These are phyloP conservation scores for Aurelia aurita DNA, from an alignment of 30 jellyfish, hydroid and myxozoan species.

Conservation along the genomic window DNA sequence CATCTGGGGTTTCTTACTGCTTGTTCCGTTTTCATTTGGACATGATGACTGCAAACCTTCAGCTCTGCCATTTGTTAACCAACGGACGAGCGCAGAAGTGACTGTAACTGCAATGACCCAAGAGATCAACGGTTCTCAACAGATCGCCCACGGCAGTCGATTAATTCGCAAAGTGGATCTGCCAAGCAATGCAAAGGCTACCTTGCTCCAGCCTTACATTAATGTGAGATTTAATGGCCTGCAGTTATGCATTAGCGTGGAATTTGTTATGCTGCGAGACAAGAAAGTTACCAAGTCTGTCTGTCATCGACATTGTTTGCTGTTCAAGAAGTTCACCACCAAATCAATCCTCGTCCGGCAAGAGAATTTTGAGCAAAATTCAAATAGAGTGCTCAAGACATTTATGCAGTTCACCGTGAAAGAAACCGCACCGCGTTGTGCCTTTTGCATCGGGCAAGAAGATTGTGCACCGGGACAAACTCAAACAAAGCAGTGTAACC, in stretches of 20 bases:
- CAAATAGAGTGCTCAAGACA: neutral
- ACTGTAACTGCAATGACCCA: neutral
- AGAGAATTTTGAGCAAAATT: neutral
- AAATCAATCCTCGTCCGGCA: neutral
- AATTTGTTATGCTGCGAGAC: neutral
- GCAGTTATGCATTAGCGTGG: constrained; percentile 9
- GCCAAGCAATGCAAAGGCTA: constrained; percentile 6
- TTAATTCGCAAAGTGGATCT: neutral
- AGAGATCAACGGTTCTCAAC: neutral
- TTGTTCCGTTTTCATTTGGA: no score
- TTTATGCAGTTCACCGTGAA: neutral
- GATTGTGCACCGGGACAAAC: constrained; percentile 29
- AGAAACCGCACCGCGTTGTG: constrained; percentile 11
- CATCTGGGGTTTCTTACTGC: no score
- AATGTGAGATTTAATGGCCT: neutral
- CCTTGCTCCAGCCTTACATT: neutral
- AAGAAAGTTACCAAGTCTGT: neutral
- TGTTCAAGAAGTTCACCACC: neutral
- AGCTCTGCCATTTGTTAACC: no score
- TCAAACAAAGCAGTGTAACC: constrained; percentile 23
- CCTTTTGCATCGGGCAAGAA: constrained; percentile 28
- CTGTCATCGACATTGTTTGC: constrained; percentile 19
- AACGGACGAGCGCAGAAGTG: neutral
- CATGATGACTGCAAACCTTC: no score
- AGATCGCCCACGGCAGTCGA: neutral